Evolutionary conservation across 2,113 vertebrate genomes (phyloP), one percentile per base, ranked within the genome.

Genomic region (Megaceryle torquata): DNA sequence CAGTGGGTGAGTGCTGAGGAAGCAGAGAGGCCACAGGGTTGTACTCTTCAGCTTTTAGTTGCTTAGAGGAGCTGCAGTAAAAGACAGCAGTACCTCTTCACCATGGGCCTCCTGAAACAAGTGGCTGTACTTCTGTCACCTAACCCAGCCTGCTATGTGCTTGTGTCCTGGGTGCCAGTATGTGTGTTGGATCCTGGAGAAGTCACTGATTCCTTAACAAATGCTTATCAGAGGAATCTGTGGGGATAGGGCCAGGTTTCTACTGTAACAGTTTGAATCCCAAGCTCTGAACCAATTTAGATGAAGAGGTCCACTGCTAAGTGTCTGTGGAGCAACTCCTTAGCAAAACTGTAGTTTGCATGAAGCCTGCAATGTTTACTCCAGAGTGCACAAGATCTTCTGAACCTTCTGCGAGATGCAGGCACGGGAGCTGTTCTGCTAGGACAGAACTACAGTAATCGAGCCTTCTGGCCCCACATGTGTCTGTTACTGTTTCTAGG

Each of bases 1-100:
- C 60, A 12, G 6, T 1, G 25, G 31, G 24, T 13, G 29, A 11
- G 31, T 16, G 26, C 31, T 0, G 3, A 57, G 83, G 17, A 57
- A n/a, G 16, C 64, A 2, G 3, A 43, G 29, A 61, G 28, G 22
- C 46, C 3, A 2, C 0, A 0, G 76, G 20, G 57, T 33, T 65
- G 46, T 10, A 51, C 46, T 91, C 29, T 89, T 31, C 68, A 35
- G 28, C 41, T 12, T 46, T 63, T 20, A 8, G 44, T 12, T 6
- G 1, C 71, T 68, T 60, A 20, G 51, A 54, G 57, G 43, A 79
- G 43, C 59, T 39, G 44, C 26, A 29, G 7, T 1, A 12, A 57
- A 1, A 15, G n/a, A 13, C 8, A 72, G 56, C 60, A 37, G n/a
- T 43, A 14, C 3, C 8, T 86, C 78, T 53, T 37, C 33, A 10